Conservation (phyloP, 1,140 invertebrate species). For the Limonius californicus region DNA sequence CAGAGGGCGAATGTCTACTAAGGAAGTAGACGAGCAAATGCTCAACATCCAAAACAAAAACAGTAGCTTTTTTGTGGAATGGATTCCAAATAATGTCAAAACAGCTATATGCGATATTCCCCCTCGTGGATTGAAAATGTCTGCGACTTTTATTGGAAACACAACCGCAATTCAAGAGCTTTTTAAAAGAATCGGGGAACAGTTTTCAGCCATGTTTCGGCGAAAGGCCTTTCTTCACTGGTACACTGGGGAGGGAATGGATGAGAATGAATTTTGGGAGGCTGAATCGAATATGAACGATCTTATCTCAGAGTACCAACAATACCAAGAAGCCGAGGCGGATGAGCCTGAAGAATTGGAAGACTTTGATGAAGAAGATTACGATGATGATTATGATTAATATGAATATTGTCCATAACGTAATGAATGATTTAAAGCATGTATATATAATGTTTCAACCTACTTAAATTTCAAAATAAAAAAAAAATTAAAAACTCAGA, state of each 20-base stretch:
- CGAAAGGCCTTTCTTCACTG: slow-evolving; percentile 70
- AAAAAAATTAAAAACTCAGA: background rate
- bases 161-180: slow-evolving; percentile 75
- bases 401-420: no score
- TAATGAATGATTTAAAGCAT: no score
- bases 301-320: slow-evolving; percentile 77
- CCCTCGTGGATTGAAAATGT: slow-evolving; percentile 63
- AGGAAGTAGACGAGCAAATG: slow-evolving; percentile 64
- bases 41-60: slow-evolving; percentile 72
- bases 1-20: slow-evolving; percentile 60
- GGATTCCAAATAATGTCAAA: slow-evolving; percentile 67
- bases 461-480: background rate
- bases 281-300: slow-evolving; percentile 79
- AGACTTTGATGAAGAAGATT: slow-evolving; percentile 18
- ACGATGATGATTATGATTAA: background rate
- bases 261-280: slow-evolving; percentile 76
- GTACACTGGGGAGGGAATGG: slow-evolving; percentile 75
- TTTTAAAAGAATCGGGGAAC: slow-evolving; percentile 72
- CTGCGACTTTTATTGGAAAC: slow-evolving; percentile 65
- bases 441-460: background rate
- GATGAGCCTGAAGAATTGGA: slow-evolving; percentile 30
- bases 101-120: slow-evolving; percentile 63
- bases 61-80: slow-evolving; percentile 65
- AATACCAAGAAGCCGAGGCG: slow-evolving; percentile 63
- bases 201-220: slow-evolving; percentile 73